phyloP scores from a whole-genome alignment of 2,113 vertebrate species.

The Silurus asotus region DNA sequence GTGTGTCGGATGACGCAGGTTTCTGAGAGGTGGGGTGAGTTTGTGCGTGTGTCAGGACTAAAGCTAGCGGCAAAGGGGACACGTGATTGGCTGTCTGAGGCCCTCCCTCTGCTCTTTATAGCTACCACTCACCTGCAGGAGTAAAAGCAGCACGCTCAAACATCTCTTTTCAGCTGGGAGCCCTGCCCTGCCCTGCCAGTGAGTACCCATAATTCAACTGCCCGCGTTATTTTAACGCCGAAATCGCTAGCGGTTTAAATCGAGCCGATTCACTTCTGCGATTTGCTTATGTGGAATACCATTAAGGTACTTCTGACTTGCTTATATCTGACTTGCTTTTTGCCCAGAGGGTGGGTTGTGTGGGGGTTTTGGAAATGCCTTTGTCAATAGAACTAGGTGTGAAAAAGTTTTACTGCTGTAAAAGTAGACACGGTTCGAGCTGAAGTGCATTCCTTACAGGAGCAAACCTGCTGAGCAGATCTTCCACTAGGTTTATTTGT shows the following conservation, averaged over 20 bases:
- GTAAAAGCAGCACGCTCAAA: constrained; percentile 56
- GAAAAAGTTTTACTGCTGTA: constrained; percentile 17
- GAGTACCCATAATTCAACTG: constrained; percentile 21
- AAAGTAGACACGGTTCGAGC: constrained; percentile 13
- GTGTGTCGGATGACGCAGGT: constrained; percentile 48
- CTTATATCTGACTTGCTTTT: background rate
- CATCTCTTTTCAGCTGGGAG: constrained; percentile 13
- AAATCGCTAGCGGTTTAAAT: background rate
- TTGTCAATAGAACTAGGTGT: background rate
- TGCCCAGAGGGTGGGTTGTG: background rate
- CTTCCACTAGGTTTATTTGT: background rate
- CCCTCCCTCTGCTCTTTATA: constrained; percentile 69
- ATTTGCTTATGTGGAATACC: background rate
- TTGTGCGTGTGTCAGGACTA: constrained; percentile 24
- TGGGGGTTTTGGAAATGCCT: background rate
- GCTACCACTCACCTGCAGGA: constrained; percentile 62
- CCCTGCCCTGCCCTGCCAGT: constrained; percentile 13
- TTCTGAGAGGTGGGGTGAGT: constrained; percentile 33
- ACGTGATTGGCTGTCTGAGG: constrained; percentile 64
- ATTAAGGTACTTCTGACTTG: background rate
- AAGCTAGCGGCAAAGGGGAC: constrained; percentile 52
- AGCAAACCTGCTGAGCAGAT: background rate
- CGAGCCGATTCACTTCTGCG: background rate
- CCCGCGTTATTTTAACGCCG: background rate
- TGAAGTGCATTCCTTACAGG: background rate